Percentiles rank a stretch among this genome's conserved stretches.
phyloP scores from a whole-genome alignment of 2,797 vertebrate genomes.

The Pampus argenteus region DNA sequence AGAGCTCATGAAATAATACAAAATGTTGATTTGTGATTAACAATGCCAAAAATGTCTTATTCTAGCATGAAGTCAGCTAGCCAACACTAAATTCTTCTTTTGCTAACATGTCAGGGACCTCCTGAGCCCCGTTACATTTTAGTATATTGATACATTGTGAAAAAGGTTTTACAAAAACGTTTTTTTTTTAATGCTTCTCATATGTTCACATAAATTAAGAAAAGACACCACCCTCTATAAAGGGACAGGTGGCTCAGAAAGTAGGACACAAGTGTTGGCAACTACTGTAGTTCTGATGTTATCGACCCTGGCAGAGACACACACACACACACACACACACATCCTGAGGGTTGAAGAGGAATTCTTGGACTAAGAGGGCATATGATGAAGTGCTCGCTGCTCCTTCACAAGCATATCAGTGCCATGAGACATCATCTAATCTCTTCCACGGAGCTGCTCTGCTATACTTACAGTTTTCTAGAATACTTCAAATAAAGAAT shows the following conservation, averaged over 20 bases:
- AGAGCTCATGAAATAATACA: constrained; percentile 27
- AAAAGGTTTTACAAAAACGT: constrained; percentile 8
- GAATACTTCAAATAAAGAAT: neutral
- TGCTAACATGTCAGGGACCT: neutral
- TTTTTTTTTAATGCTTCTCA: constrained; percentile 24
- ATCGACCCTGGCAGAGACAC: constrained; percentile 74
- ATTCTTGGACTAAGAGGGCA: constrained; percentile 61
- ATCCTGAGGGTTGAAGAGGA: constrained; percentile 58
- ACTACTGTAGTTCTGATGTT: constrained; percentile 72
- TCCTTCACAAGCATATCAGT: constrained; percentile 37
- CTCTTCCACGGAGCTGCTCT: constrained; percentile 3
- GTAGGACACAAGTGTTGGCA: constrained; percentile 76
- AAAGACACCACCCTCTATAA: constrained; percentile 39
- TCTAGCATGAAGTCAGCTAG: constrained; percentile 2
- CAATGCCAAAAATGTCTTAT: neutral
- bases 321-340: constrained; percentile 58
- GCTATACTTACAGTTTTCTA: neutral
- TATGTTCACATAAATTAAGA: constrained; percentile 43
- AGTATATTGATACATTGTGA: neutral
- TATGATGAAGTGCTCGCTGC: constrained; percentile 56
- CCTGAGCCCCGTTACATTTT: neutral
- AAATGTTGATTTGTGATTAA: constrained; percentile 18
- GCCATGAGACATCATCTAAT: constrained; percentile 14
- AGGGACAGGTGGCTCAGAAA: constrained; percentile 72
- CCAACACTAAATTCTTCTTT: neutral